Percentiles rank a stretch among this genome's conserved stretches.
Evolutionary conservation across 2,888 invertebrate genomes (phyloP).

Genomic region (Tenthredo scrophulariae): DNA sequence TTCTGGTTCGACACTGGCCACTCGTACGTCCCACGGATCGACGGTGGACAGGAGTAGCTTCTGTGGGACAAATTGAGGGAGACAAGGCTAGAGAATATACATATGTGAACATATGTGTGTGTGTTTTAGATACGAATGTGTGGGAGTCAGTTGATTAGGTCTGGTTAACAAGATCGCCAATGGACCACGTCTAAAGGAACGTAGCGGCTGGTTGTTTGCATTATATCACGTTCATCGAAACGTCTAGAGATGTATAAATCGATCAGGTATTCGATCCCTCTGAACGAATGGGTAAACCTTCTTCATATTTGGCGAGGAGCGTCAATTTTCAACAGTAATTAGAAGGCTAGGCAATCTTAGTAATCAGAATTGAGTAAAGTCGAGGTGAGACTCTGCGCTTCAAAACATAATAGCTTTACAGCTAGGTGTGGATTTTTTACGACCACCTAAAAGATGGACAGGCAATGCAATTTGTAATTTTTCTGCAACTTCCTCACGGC

Average conservation of each 20-base stretch:
- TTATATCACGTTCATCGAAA: not conserved
- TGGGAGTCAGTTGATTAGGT: slow-evolving; percentile 57
- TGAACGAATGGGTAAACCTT: not conserved
- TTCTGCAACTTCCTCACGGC: not conserved
- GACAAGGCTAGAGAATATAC: slow-evolving; percentile 34
- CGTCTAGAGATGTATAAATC: not conserved
- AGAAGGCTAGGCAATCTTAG: not conserved
- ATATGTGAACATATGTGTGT: slow-evolving; percentile 54
- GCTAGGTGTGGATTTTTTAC: not conserved
- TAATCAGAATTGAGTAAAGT: not conserved
- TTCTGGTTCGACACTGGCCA: slow-evolving; percentile 75
- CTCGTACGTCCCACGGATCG: slow-evolving; percentile 75
- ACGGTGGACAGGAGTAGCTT: slow-evolving; percentile 74
- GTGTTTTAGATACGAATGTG: slow-evolving; percentile 52
- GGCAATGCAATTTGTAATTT: not conserved
- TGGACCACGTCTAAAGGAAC: slow-evolving; percentile 18
- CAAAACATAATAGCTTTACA: not conserved
- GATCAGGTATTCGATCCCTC: not conserved
- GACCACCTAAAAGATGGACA: not conserved
- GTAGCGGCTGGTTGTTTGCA: not conserved
- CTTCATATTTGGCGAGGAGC: not conserved
- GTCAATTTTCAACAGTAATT: not conserved
- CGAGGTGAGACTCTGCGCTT: not conserved
- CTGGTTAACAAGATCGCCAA: slow-evolving; percentile 33
- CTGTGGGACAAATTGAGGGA: slow-evolving; percentile 58